A percentile compares a stretch with the other conserved stretches of the same genome.
These are phyloP conservation scores for Electrona antarctica DNA, from an alignment of 2,113 vertebrate genomes.

Conservation along the genomic window DNA sequence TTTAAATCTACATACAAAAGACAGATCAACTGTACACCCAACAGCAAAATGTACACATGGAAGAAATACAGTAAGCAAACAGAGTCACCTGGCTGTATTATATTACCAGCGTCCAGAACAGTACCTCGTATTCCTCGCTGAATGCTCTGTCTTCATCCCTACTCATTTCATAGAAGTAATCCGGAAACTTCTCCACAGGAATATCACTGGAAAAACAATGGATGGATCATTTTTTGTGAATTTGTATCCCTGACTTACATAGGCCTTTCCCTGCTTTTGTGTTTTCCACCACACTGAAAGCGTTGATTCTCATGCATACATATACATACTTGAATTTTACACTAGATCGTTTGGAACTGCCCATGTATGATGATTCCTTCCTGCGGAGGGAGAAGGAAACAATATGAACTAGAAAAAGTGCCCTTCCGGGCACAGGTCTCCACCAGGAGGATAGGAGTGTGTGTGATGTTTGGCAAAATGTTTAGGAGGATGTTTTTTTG, in stretches of 20 bases:
- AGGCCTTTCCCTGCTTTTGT: neutral
- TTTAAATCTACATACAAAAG: too few relatives aligned
- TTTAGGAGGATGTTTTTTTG: too few relatives aligned
- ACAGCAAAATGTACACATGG: too few relatives aligned
- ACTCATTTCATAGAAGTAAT: slow-evolving; percentile 59
- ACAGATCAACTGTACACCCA: too few relatives aligned
- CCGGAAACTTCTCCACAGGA: slow-evolving; percentile 56
- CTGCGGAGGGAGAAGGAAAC: slow-evolving; percentile 28
- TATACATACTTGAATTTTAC: slow-evolving; percentile 52
- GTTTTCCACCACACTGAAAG: neutral
- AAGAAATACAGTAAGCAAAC: too few relatives aligned
- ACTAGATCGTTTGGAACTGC: slow-evolving; percentile 8
- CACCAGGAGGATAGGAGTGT: too few relatives aligned
- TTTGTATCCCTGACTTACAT: neutral
- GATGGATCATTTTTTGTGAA: neutral
- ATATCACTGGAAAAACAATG: slow-evolving; percentile 56
- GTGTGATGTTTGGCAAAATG: too few relatives aligned
- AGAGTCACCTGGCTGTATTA: too few relatives aligned
- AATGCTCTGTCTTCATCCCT: slow-evolving; percentile 72
- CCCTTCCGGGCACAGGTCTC: slow-evolving; percentile 32
- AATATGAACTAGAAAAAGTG: slow-evolving; percentile 50
- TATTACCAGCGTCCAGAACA: slow-evolving; percentile 9
- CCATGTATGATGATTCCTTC: neutral
- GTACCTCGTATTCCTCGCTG: slow-evolving; percentile 74
- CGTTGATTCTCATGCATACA: neutral